Conservation (phyloP, 1,140 invertebrate species). For the Agrilus planipennis region DNA sequence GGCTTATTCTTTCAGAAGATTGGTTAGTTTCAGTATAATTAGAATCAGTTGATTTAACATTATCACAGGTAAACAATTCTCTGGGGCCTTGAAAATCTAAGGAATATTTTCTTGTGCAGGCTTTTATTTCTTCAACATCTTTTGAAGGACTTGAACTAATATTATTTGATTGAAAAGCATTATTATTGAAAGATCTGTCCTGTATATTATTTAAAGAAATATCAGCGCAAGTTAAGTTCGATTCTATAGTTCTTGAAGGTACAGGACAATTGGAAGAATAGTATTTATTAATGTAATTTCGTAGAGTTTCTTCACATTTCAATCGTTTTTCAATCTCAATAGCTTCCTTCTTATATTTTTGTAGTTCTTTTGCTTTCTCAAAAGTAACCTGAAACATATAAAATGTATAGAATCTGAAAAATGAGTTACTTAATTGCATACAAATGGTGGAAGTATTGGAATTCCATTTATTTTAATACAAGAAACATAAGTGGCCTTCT, state of each 20-base stretch:
- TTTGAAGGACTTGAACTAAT: background rate
- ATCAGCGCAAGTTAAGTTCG: background rate
- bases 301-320: slow-evolving; percentile 14
- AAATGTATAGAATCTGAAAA: background rate
- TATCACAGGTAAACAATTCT: background rate
- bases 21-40: slow-evolving; percentile 1
- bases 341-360: slow-evolving; percentile 29
- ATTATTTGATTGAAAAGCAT: slow-evolving; percentile 3
- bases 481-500: slow-evolving; percentile 31
- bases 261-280: slow-evolving; percentile 11
- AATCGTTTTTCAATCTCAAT: slow-evolving; percentile 22
- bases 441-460: slow-evolving; percentile 48
- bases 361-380: slow-evolving; percentile 26
- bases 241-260: slow-evolving; percentile 1
- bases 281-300: slow-evolving; percentile 11
- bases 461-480: slow-evolving; percentile 48
- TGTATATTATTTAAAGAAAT: background rate
- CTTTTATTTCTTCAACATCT: background rate
- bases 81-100: background rate
- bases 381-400: slow-evolving; percentile 18
- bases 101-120: background rate
- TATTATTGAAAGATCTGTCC: background rate
- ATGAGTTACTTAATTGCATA: slow-evolving; percentile 29
- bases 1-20: slow-evolving; percentile 5
- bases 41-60: slow-evolving; percentile 4